Percentiles rank a stretch among this genome's conserved stretches.
Evolutionary conservation across 64 coral and sea anemone genomes (phyloP).

Genomic region (Acropora tenuis): DNA sequence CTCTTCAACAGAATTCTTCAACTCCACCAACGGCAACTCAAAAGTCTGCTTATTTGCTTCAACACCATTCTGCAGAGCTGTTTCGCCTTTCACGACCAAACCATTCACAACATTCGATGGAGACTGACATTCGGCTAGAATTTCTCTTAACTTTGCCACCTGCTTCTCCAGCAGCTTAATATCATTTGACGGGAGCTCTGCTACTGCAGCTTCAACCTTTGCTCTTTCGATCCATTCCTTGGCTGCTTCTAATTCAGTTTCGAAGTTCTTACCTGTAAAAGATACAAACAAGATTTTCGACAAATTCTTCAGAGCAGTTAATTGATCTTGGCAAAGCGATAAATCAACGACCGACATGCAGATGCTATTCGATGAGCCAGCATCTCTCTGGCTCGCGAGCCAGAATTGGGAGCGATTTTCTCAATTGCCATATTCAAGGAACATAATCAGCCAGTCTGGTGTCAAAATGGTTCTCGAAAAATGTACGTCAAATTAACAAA

Average conservation of each 20-base stretch:
- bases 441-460: too few species aligned
- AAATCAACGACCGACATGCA: too few species aligned
- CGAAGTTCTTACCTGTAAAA: constrained; percentile 1
- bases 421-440: too few species aligned
- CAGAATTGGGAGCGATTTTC: too few species aligned
- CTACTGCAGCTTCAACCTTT: neutral
- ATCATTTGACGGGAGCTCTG: neutral
- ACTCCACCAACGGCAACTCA: constrained; percentile 8
- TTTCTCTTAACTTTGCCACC: neutral
- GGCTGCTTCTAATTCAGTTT: neutral
- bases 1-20: constrained; percentile 19
- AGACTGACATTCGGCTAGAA: neutral
- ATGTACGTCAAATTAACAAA: too few species aligned
- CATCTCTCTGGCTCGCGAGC: too few species aligned
- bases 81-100: constrained; percentile 5
- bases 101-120: constrained; percentile 10
- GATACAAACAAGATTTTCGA: too few species aligned
- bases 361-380: too few species aligned
- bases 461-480: too few species aligned
- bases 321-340: too few species aligned
- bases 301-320: too few species aligned
- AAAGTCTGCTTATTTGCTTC: neutral
- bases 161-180: neutral
- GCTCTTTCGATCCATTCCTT: constrained; percentile 35
- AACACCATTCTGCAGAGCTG: neutral